Conservation (phyloP, 2,113 vertebrate genomes). For the Siniperca chuatsi region DNA sequence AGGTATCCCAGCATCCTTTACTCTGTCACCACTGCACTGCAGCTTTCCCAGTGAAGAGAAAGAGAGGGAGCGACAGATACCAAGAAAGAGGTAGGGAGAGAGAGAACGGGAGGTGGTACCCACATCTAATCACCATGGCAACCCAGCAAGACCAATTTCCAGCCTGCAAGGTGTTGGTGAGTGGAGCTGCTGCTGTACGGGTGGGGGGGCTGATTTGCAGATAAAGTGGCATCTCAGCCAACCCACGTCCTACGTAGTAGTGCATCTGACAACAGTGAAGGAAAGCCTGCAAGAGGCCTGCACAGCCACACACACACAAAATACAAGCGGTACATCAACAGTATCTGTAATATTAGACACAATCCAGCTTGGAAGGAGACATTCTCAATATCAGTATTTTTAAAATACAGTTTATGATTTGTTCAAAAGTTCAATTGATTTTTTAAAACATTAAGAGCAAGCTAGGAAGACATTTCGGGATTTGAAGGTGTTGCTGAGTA, state of each 20-base stretch:
- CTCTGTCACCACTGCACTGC: constrained; percentile 57
- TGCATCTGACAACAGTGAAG: constrained; percentile 1
- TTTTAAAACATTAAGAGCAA: not conserved
- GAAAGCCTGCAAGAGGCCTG: not conserved
- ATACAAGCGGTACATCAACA: not conserved
- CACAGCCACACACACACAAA: not conserved
- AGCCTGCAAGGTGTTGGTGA: constrained; percentile 44
- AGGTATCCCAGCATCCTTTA: constrained; percentile 51
- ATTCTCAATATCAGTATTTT: not conserved
- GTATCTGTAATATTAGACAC: not conserved
- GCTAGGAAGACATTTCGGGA: not conserved
- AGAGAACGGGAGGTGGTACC: constrained; percentile 17
- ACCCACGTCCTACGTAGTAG: constrained; percentile 43
- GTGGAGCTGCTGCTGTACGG: constrained; percentile 10
- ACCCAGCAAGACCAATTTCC: constrained; percentile 63
- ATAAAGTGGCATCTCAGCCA: constrained; percentile 38
- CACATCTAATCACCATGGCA: constrained; percentile 68
- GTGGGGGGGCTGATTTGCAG: constrained; percentile 40
- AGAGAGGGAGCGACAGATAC: not conserved
- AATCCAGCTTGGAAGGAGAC: not conserved
- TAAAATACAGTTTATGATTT: too few relatives aligned
- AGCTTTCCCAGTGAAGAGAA: constrained; percentile 33
- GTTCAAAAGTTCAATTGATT: too few relatives aligned
- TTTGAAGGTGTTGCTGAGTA: not conserved
- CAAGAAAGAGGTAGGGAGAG: not conserved